Evolutionary conservation across 1,140 invertebrate species (phyloP).

Genomic region (Sipha flava): DNA sequence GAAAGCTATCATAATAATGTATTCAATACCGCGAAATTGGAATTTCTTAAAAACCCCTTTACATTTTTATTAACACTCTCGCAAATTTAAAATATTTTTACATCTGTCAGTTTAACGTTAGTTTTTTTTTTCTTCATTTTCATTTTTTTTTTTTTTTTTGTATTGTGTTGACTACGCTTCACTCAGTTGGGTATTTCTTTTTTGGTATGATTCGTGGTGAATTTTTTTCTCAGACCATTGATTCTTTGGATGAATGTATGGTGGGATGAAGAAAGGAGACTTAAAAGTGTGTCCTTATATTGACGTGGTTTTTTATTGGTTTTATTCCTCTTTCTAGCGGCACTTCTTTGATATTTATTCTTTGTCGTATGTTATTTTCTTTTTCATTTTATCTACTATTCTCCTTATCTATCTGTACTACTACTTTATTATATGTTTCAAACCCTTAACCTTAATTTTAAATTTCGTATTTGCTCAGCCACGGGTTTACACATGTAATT

Average conservation of each 20-base stretch:
- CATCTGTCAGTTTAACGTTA: background rate
- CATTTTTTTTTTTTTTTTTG: background rate
- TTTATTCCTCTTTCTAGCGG: background rate
- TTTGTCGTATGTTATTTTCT: background rate
- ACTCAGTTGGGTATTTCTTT: background rate
- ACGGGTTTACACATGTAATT: background rate
- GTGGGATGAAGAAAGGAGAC: background rate
- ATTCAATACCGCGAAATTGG: background rate
- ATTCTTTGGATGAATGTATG: background rate
- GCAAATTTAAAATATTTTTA: background rate
- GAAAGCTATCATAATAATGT: background rate
- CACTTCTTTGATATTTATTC: background rate
- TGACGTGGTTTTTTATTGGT: conserved; percentile 13
- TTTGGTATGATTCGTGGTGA: background rate
- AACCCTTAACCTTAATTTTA: background rate
- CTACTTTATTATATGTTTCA: background rate
- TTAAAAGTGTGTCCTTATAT: conserved; percentile 15
- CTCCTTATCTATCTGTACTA: background rate
- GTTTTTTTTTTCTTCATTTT: background rate
- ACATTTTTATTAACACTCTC: background rate
- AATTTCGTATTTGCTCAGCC: background rate
- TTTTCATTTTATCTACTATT: background rate
- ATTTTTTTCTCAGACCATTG: background rate
- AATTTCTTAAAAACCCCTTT: background rate
- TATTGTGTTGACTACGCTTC: background rate